A percentile compares a stretch with the other conserved stretches of the same genome.
Evolutionary conservation across 2,113 vertebrate genomes (phyloP).

Genomic region (Ciconia stormi): DNA sequence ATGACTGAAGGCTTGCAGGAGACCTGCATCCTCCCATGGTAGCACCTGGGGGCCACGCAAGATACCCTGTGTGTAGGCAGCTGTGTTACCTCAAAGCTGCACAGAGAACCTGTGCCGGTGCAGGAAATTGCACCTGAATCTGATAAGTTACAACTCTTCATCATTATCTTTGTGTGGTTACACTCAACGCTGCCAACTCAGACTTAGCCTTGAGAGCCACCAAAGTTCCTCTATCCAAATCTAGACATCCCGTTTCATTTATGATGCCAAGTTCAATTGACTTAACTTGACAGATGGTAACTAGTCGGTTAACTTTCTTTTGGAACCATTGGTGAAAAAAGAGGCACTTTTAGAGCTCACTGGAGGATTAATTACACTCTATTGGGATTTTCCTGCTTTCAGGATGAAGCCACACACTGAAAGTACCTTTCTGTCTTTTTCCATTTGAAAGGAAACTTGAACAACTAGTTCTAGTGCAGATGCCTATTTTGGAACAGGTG

Average conservation of each 20-base stretch:
- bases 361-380: background rate
- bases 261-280: background rate
- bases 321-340: background rate
- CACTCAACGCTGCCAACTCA: no score
- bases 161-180: background rate
- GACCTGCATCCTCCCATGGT: background rate
- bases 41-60: background rate
- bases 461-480: background rate
- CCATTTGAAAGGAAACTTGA: background rate
- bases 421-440: background rate
- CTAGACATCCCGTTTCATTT: background rate
- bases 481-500: background rate
- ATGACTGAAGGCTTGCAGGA: background rate
- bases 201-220: background rate
- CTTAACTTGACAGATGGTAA: background rate
- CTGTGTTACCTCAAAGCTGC: background rate
- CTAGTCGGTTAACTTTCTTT: background rate
- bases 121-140: background rate
- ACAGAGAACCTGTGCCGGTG: rapidly evolving
- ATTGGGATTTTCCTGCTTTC: background rate
- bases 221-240: background rate
- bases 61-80: background rate
- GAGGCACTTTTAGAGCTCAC: background rate
- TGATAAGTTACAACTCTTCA: background rate
- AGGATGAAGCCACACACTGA: background rate